These are phyloP conservation scores for Eristalis pertinax DNA, from an alignment of 2,888 invertebrate species.

Conservation along the genomic window DNA sequence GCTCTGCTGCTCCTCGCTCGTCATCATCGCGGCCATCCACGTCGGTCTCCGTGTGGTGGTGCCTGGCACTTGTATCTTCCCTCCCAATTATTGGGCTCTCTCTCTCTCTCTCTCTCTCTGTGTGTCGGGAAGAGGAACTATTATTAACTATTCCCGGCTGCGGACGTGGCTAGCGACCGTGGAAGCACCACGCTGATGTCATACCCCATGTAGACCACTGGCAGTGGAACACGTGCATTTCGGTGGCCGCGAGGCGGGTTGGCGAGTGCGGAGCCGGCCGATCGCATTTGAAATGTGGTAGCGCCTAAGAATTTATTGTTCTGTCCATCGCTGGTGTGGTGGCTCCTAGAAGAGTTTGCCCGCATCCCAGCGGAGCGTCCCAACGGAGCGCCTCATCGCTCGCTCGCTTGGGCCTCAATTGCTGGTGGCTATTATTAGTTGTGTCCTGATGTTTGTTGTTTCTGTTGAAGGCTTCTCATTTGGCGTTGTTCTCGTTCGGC, in stretches of 20 bases:
- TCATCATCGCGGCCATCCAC: slow-evolving; percentile 53
- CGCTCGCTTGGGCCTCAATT: slow-evolving; percentile 24
- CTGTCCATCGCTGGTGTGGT: slow-evolving; percentile 64
- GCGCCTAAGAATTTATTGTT: slow-evolving; percentile 74
- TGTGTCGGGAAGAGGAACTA: slow-evolving; percentile 48
- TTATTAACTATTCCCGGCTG: slow-evolving; percentile 61
- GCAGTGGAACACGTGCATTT: slow-evolving; percentile 70
- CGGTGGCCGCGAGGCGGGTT: slow-evolving; percentile 1
- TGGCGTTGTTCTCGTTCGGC: slow-evolving; percentile 32
- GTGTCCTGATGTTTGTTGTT: slow-evolving; percentile 70
- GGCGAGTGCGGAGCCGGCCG: slow-evolving; percentile 5
- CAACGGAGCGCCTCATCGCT: not conserved
- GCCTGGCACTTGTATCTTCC: slow-evolving; percentile 31
- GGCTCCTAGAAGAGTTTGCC: slow-evolving; percentile 26
- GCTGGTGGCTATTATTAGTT: slow-evolving; percentile 74
- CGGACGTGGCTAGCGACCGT: slow-evolving; percentile 20
- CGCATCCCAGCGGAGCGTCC: not conserved
- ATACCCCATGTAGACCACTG: slow-evolving; percentile 64
- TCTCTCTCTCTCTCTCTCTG: not conserved
- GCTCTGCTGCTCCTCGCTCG: slow-evolving; percentile 45
- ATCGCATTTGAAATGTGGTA: slow-evolving; percentile 74
- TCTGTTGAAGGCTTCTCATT: slow-evolving; percentile 31
- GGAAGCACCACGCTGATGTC: slow-evolving; percentile 55
- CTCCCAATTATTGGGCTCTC: slow-evolving; percentile 53
- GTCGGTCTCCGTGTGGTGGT: slow-evolving; percentile 9